A percentile compares a stretch with the other conserved stretches of the same genome.
phyloP scores from a whole-genome alignment of 2,797 vertebrate species.

The Gymnothorax reevesii region DNA sequence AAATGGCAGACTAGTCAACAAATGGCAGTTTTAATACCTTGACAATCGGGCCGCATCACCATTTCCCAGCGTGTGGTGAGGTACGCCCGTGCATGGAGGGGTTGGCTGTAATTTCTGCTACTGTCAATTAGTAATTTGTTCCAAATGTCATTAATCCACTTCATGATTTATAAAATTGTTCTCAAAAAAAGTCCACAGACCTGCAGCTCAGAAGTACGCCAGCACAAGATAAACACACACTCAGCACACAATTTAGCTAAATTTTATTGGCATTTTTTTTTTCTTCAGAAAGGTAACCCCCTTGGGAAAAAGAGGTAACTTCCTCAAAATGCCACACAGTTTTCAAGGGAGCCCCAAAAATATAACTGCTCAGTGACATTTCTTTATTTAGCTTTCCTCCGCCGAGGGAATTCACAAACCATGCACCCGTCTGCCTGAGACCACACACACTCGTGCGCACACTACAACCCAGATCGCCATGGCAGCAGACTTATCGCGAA shows the following conservation, averaged over 20 bases:
- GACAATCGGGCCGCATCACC: neutral
- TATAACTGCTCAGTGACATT: neutral
- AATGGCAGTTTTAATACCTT: neutral
- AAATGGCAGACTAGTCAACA: neutral
- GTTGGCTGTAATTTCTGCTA: neutral
- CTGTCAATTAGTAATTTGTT: neutral
- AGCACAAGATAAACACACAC: neutral
- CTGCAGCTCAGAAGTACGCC: neutral
- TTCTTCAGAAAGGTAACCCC: too few relatives aligned
- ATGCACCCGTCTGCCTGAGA: neutral
- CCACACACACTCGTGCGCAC: neutral
- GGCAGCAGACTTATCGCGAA: neutral
- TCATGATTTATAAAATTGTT: neutral
- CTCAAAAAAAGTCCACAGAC: neutral
- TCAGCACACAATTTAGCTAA: neutral
- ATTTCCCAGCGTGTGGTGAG: neutral
- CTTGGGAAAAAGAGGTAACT: too few relatives aligned
- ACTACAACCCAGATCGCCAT: neutral
- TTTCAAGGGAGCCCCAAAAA: too few relatives aligned
- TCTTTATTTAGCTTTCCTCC: neutral
- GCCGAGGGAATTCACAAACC: neutral
- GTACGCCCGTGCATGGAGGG: neutral
- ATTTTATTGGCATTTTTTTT: too few relatives aligned
- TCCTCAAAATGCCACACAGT: too few relatives aligned
- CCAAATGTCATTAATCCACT: too few relatives aligned